Conservation (phyloP, 1,140 invertebrate genomes). For the Nasonia giraulti region DNA sequence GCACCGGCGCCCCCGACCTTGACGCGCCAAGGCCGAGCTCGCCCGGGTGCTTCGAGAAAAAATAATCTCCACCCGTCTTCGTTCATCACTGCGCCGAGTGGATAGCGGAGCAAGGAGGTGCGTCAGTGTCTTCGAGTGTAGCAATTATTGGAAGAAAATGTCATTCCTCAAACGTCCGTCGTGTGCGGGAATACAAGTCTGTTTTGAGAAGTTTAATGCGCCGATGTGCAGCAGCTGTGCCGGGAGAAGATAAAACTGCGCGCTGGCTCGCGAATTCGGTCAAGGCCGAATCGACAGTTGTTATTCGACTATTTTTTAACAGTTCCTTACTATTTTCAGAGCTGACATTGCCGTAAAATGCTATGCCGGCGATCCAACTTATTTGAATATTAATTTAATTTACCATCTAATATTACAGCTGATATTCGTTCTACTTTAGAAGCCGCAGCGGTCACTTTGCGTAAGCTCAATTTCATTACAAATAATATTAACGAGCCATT, state of each 20-base stretch:
- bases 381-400: not conserved
- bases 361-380: too few relatives aligned
- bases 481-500: not conserved
- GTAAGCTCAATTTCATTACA: not conserved
- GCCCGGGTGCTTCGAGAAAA: not conserved
- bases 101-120: not conserved
- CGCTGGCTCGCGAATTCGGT: not conserved
- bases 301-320: not conserved
- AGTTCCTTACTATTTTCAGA: too few relatives aligned
- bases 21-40: not conserved
- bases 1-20: slow-evolving; percentile 6
- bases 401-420: not conserved
- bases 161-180: too few relatives aligned
- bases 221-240: not conserved
- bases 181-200: not conserved
- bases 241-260: not conserved
- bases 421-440: not conserved
- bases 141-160: too few relatives aligned
- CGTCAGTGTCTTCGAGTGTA: not conserved
- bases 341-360: too few relatives aligned
- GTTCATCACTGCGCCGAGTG: too few relatives aligned
- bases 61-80: too few relatives aligned
- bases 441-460: not conserved
- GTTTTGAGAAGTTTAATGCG: not conserved
- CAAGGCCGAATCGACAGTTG: not conserved